These are phyloP conservation scores for Dendronephthya gigantea DNA, from an alignment of 64 coral and sea anemone species.

Conservation along the genomic window DNA sequence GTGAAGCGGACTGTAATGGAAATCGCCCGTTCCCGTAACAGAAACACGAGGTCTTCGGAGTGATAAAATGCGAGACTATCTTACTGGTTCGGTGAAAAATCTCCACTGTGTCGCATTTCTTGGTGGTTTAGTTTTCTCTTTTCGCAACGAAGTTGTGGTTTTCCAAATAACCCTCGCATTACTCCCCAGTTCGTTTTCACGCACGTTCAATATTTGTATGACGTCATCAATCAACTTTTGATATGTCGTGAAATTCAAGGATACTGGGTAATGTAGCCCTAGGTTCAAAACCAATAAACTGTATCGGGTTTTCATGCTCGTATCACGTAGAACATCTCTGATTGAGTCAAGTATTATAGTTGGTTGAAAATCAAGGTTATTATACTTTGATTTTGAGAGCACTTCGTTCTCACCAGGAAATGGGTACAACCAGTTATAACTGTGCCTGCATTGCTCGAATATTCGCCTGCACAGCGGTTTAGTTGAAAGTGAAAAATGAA, in stretches of 20 bases:
- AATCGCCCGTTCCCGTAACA: too few relatives aligned
- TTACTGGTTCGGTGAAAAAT: constrained; percentile 62
- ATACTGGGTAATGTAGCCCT: constrained; percentile 32
- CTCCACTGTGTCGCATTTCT: constrained; percentile 30
- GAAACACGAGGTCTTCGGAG: too few relatives aligned
- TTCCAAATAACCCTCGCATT: constrained; percentile 67
- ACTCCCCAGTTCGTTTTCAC: not conserved
- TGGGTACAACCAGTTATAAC: constrained; percentile 46
- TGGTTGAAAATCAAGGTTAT: too few relatives aligned
- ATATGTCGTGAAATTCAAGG: constrained; percentile 50
- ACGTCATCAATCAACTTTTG: constrained; percentile 45
- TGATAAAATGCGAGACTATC: not conserved
- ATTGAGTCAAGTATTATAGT: too few relatives aligned
- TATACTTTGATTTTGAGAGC: too few relatives aligned
- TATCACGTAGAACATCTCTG: constrained; percentile 2
- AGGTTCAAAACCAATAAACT: constrained; percentile 49
- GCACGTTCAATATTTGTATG: constrained; percentile 15
- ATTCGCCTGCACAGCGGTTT: constrained; percentile 14
- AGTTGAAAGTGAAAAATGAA: not conserved
- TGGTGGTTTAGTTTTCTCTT: not conserved
- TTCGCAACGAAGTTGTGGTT: constrained; percentile 47
- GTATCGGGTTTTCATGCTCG: constrained; percentile 13
- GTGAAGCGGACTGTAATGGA: too few relatives aligned
- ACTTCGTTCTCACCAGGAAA: too few relatives aligned
- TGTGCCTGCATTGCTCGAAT: not conserved